These are phyloP conservation scores for Scolanthus callimorphus DNA, from an alignment of 92 coral and sea anemone species.

Conservation along the genomic window DNA sequence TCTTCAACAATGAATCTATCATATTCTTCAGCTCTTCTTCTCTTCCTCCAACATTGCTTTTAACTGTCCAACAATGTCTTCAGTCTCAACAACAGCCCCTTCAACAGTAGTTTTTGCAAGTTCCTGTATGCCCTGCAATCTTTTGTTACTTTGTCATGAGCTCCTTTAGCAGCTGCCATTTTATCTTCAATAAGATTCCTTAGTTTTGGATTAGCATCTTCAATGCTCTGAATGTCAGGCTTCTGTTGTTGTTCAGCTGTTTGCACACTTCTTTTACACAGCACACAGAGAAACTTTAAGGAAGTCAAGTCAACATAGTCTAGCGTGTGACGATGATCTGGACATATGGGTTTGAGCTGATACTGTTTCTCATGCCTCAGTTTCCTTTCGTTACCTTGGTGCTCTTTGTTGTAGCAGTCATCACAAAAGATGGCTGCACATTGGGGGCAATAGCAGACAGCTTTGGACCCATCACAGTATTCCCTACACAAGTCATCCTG, in stretches of 20 bases:
- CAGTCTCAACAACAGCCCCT: conserved; percentile 25
- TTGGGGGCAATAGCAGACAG: conserved; percentile 88
- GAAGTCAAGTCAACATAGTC: conserved; percentile 72
- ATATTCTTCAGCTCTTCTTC: conserved; percentile 30
- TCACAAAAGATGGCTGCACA: conserved; percentile 90
- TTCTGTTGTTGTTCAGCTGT: conserved; percentile 13
- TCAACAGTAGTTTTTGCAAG: conserved; percentile 29
- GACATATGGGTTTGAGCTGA: conserved; percentile 66
- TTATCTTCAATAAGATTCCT: conserved; percentile 46
- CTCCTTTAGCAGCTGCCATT: conserved; percentile 36
- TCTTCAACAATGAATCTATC: conserved; percentile 13
- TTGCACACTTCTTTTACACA: conserved; percentile 48
- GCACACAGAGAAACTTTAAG: conserved; percentile 59
- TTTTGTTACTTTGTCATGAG: conserved; percentile 15
- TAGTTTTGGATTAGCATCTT: conserved; percentile 46
- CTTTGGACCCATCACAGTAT: conserved; percentile 73
- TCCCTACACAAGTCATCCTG: too few species aligned
- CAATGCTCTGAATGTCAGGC: conserved; percentile 49
- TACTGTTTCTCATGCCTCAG: conserved; percentile 61
- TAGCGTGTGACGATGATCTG: conserved; percentile 74
- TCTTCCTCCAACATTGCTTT: conserved; percentile 39
- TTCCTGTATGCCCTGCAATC: conserved; percentile 12
- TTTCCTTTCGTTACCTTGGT: conserved; percentile 74
- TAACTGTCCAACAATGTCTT: conserved; percentile 28
- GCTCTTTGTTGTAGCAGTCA: conserved; percentile 82